Percentiles rank a stretch among this genome's conserved stretches.
Conservation (phyloP, 2,888 invertebrate species). For the Drosophila melanocephala region DNA sequence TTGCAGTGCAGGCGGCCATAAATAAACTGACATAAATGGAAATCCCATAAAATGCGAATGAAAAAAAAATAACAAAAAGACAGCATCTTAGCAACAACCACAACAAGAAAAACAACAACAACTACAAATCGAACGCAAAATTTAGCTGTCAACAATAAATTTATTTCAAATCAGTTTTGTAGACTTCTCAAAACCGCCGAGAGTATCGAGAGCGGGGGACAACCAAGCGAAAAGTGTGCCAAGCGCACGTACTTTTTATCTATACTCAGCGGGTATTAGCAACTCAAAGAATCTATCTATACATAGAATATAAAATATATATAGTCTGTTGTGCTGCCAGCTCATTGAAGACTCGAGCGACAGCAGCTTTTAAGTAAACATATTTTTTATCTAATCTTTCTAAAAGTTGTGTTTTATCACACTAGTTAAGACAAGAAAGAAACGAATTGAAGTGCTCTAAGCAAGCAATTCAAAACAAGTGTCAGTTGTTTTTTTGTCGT, state of each 20-base stretch:
- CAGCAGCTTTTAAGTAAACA: slow-evolving; percentile 7
- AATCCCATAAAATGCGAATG: slow-evolving; percentile 26
- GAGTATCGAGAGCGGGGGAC: neutral
- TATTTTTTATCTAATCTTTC: slow-evolving; percentile 26
- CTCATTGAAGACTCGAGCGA: slow-evolving; percentile 22
- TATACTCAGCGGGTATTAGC: slow-evolving; percentile 48
- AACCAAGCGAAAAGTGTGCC: slow-evolving; percentile 26
- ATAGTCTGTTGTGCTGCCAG: slow-evolving; percentile 15
- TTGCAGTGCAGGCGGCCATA: slow-evolving; percentile 46
- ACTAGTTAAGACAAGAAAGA: slow-evolving; percentile 4
- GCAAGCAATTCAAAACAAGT: slow-evolving; percentile 27
- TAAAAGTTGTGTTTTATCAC: slow-evolving; percentile 24
- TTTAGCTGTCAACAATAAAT: slow-evolving; percentile 64
- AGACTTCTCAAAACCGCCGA: slow-evolving; percentile 8
- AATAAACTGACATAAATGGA: slow-evolving; percentile 63
- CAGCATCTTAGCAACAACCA: slow-evolving; percentile 17
- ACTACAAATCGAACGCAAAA: slow-evolving; percentile 22
- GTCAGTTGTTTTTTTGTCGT: slow-evolving; percentile 38
- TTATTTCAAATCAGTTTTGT: slow-evolving; percentile 46
- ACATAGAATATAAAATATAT: neutral
- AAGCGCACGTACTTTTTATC: slow-evolving; percentile 65
- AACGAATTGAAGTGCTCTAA: slow-evolving; percentile 13
- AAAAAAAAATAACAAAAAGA: slow-evolving; percentile 32
- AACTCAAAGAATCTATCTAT: slow-evolving; percentile 22
- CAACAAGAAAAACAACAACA: slow-evolving; percentile 1